Evolutionary conservation across 1,140 invertebrate genomes (phyloP).

Genomic region (Phortica variegata): DNA sequence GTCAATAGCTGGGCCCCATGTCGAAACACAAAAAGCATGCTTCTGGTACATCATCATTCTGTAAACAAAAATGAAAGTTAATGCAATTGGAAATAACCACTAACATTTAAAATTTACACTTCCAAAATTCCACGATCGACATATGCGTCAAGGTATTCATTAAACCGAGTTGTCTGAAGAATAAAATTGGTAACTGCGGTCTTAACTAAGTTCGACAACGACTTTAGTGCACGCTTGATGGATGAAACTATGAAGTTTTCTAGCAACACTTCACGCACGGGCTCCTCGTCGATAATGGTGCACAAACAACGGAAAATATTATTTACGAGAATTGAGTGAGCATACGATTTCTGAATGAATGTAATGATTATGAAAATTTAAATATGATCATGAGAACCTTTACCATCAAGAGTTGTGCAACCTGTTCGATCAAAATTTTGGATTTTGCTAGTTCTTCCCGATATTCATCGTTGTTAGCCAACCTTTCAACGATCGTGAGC

Average conservation of each 20-base stretch:
- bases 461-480: slow-evolving; percentile 40
- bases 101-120: slow-evolving; percentile 28
- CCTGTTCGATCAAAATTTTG: slow-evolving; percentile 23
- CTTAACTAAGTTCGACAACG: slow-evolving; percentile 44
- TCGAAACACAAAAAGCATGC: slow-evolving; percentile 44
- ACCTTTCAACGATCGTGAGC: slow-evolving; percentile 33
- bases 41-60: slow-evolving; percentile 41
- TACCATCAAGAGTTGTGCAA: slow-evolving; percentile 43
- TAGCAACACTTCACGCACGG: slow-evolving; percentile 24
- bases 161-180: slow-evolving; percentile 45
- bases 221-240: slow-evolving; percentile 43
- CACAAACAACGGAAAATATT: slow-evolving; percentile 48
- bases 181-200: slow-evolving; percentile 50
- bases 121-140: slow-evolving; percentile 45
- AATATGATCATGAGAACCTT: background rate
- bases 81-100: background rate
- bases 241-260: slow-evolving; percentile 35
- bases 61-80: background rate
- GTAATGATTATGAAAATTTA: background rate
- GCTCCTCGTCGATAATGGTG: slow-evolving; percentile 39
- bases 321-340: slow-evolving; percentile 42
- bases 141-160: slow-evolving; percentile 38
- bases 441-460: slow-evolving; percentile 19
- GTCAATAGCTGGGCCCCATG: slow-evolving; percentile 49
- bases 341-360: slow-evolving; percentile 39